A percentile compares a stretch with the other conserved stretches of the same genome.
phyloP scores from a whole-genome alignment of 1,140 invertebrate species.

The Monomorium pharaonis region DNA sequence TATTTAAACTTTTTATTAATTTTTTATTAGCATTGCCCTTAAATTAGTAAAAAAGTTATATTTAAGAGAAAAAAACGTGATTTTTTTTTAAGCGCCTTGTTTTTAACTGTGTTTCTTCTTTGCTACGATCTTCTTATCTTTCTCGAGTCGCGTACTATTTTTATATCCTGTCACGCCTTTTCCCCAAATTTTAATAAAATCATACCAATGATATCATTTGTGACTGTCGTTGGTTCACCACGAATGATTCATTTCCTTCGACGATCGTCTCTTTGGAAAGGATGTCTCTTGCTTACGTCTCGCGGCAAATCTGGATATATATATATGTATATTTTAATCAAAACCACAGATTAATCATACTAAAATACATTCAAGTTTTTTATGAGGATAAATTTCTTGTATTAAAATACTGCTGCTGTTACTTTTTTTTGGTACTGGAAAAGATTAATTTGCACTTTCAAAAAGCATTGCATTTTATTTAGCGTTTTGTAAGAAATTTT shows the following conservation, averaged over 20 bases:
- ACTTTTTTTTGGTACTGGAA: not conserved
- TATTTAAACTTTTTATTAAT: no score
- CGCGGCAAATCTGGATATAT: not conserved
- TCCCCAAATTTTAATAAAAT: constrained; percentile 59
- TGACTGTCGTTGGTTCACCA: constrained; percentile 46
- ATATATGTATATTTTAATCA: not conserved
- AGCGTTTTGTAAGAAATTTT: not conserved
- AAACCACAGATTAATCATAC: not conserved
- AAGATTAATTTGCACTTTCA: not conserved
- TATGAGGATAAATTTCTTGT: not conserved
- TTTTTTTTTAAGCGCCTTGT: not conserved
- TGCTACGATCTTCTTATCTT: not conserved
- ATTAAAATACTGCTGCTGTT: not conserved
- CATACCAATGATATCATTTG: constrained; percentile 60
- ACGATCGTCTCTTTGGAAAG: constrained; percentile 36
- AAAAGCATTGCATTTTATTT: not conserved
- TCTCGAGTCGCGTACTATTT: not conserved
- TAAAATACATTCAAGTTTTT: not conserved
- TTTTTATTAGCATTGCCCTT: not conserved
- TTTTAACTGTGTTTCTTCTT: not conserved
- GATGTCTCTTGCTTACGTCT: not conserved
- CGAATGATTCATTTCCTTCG: constrained; percentile 66
- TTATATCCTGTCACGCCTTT: not conserved
- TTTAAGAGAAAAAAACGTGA: not conserved
- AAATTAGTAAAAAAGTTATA: not conserved